Base-by-base conservation (phyloP, 1,140 invertebrate genomes). In the Nixonia krombeini region DNA sequence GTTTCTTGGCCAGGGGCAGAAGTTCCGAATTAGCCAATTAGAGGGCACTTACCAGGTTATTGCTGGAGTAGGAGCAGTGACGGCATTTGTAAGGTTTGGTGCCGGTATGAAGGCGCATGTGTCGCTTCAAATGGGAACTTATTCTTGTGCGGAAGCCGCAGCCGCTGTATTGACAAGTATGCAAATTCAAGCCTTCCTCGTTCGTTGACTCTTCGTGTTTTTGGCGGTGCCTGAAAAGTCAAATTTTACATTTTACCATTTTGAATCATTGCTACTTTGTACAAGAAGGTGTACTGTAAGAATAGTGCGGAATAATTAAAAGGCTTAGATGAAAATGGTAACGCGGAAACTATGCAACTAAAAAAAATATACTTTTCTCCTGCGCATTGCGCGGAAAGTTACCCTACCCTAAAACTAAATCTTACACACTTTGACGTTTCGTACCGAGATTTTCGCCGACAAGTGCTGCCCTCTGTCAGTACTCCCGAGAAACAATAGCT, bases 71-170 rank as follows among this genome's bases (percentile, higher is more conserved):
- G 10, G 81, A 49, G 75, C 94, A 96, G 77, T 95, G 90, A 4
- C 92, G 93, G 82, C 96, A 98, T 64, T 88, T 88, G 84, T 93
- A 96, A 0, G 95, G 95, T 75, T 94, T 93, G 46, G 91, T 88
- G 0, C 93, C 92, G 6, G 90, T 91, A 73, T 96, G 94, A 15
- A 90, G 85, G 4, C 90, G 87, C 75, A 92, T 84, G 77, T 96
- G 95, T 45, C 93, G 86, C 53, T 89, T 90, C 69, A 96, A 81
- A 78, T 93, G 91, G 59, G 90, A 89, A n/a, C 87, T 85, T 46
- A 89, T 83, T 67, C 88, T 87, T 16, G 89, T 88, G 37, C 86
- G 87, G 73, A 93, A 94, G 6, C 85, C 73, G 74, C 93, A 94
- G 17, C 67, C 72, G 6, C 49, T 25, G 47, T 79, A 77, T 7